Evolutionary conservation across 2,888 invertebrate species (phyloP), one percentile per base, ranked within the genome.

Genomic region (Tenthredo mesomela): DNA sequence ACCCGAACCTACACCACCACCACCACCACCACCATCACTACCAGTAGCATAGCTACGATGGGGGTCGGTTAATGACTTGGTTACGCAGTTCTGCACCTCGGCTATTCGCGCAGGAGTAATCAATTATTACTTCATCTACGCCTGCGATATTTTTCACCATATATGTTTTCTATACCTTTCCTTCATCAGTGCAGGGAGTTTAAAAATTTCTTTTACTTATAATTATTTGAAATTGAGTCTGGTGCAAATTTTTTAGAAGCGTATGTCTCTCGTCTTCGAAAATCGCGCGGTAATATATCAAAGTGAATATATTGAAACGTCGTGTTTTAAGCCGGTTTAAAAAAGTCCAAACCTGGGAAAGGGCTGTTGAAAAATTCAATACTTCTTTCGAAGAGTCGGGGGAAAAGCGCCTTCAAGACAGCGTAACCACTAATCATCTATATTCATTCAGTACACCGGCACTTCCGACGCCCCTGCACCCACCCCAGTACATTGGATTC

Each of bases 351-450:
- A 25, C 10, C 61, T 61, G 61, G 61, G 25, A 61, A 71, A 71
- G 70, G 75, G 25, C 21, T n/a, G 75, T 75, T 75, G 47, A 75
- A 47, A 75, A 47, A 75, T 75, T 75, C 75, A 75, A 75, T 75
- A 75, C 47, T 47, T 29, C 21, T 43, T 75, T 75, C 47, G 43
- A 25, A 75, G 37, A 70, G 37, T 70, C 47, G 21, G 25, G 25
- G 61, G 21, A 75, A 75, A 75, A 75, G 75, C 43, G 12, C 47
- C 25, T 75, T 50, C 25, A 75, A 75, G 43, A 47, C 47, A 71
- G 9, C 70, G 37, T 40, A 40, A 33, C 70, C 70, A 40, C 70
- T 71, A 71, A 71, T 71, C 70, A 71, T 71, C 70, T 71, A 71
- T 71, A 71, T 71, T 73, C 73, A 73, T 73, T 73, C 73, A 40